phyloP scores from a whole-genome alignment of 2,113 vertebrate genomes.

The Rhinolophus sinicus region DNA sequence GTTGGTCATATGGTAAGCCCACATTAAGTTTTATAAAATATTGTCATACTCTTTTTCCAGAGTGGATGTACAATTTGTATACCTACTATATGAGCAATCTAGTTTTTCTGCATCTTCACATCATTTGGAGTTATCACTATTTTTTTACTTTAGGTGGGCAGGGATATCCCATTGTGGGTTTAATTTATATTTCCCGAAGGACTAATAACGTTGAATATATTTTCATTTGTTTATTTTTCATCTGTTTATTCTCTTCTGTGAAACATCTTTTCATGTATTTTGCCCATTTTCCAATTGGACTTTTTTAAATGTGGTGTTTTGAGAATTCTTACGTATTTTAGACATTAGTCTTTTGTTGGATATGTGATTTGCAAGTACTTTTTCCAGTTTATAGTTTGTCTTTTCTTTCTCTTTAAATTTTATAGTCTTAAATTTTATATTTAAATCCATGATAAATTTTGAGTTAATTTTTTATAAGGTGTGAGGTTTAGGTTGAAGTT shows the following conservation, averaged over 20 bases:
- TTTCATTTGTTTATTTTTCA: neutral
- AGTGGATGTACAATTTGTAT: neutral
- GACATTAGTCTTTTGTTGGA: neutral
- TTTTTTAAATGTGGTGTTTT: neutral
- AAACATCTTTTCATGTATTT: neutral
- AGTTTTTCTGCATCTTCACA: neutral
- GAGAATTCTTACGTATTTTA: neutral
- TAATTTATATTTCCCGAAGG: neutral
- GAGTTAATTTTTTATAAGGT: neutral
- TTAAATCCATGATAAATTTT: neutral
- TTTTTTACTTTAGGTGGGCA: neutral
- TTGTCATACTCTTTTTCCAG: neutral
- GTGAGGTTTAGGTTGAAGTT: neutral
- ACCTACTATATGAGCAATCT: neutral
- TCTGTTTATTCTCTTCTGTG: neutral
- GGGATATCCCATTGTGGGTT: neutral
- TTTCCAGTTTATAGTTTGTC: neutral
- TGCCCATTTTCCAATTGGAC: neutral
- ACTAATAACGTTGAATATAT: neutral
- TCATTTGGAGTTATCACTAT: neutral
- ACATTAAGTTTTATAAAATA: neutral
- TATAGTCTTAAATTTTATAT: neutral
- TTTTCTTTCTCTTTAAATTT: neutral
- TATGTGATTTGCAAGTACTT: constrained; percentile 20
- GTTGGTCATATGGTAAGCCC: neutral